Conservation (phyloP, 2,888 invertebrate genomes). For the Campoplex capitator region DNA sequence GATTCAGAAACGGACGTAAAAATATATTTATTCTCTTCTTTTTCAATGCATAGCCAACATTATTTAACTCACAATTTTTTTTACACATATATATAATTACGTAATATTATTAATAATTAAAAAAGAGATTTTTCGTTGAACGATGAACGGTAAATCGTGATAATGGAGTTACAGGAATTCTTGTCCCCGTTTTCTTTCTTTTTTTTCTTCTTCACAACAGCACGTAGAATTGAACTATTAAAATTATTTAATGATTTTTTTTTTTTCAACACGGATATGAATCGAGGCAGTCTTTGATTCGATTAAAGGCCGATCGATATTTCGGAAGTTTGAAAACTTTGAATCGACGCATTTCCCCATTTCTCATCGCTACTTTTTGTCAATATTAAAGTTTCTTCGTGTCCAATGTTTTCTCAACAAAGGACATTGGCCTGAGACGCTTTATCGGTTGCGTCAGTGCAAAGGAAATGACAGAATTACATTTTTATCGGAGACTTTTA, state of each 20-base stretch:
- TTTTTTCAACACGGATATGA: constrained; percentile 12
- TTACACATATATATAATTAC: not conserved
- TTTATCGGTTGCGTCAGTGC: too few relatives aligned
- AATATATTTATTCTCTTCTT: constrained; percentile 62
- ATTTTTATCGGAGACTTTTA: too few relatives aligned
- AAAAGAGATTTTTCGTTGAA: not conserved
- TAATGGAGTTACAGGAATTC: not conserved
- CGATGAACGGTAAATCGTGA: not conserved
- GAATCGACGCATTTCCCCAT: too few relatives aligned
- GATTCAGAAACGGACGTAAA: constrained; percentile 54
- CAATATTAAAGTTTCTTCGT: too few relatives aligned
- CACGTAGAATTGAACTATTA: constrained; percentile 34
- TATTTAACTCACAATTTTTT: not conserved
- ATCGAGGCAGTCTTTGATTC: not conserved
- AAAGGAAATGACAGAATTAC: too few relatives aligned
- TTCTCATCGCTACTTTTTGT: too few relatives aligned
- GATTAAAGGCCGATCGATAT: not conserved
- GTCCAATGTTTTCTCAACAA: too few relatives aligned
- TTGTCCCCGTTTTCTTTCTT: not conserved
- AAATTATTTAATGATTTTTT: constrained; percentile 2
- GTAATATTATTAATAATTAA: not conserved
- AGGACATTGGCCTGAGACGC: too few relatives aligned
- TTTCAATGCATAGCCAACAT: constrained; percentile 16
- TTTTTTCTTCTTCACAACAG: constrained; percentile 1
- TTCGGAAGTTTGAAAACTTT: too few relatives aligned